Evolutionary conservation across 64 coral and sea anemone genomes (phyloP), one percentile per base, ranked within the genome.

Genomic region (Anthopleura sola): DNA sequence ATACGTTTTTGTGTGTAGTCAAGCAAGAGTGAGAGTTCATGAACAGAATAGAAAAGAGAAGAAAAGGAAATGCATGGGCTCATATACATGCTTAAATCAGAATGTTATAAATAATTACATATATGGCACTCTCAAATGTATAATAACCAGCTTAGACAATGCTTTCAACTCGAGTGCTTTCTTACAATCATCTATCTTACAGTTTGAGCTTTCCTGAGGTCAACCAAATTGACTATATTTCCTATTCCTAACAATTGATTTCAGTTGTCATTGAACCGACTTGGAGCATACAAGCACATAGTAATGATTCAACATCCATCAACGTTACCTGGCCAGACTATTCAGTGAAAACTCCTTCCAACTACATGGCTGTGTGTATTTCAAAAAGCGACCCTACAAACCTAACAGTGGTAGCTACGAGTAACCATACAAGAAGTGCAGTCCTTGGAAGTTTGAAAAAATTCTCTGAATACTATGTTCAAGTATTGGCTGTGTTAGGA

Each of bases 381-480:
- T 71, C 66, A 10, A 71, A 11, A 5, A 71, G 26, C 13, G 66
- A 71, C 66, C 66, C 66, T 3, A 12, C 66, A 1, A 71, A 71
- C 33, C 13, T 71, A 34, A 33, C 66, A 33, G 66, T 71, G 13
- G 29, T 71, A 2, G 11, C 66, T 33, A 71, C 28, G 26, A 34
- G 28, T 71, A 71, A 71, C 29, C 66, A 32, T 28, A 13, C 2
- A 29, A 71, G 31, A 32, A 71, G 66, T 71, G 66, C 23, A 32
- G 66, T 71, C 29, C 7, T 34, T 34, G 5, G 66, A 34, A 36
- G 66, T 32, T 33, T 71, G 14, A 71, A 12, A 26, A 71, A 10
- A 71, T 71, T 29, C 66, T 71, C 66, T 71, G 66, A 71, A 33
- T 71, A 71, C 66, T 71, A 28, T 36, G 66, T 33, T 32, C 66